phyloP scores from a whole-genome alignment of 1,140 invertebrate genomes.

The Leptinotarsa lineolata region DNA sequence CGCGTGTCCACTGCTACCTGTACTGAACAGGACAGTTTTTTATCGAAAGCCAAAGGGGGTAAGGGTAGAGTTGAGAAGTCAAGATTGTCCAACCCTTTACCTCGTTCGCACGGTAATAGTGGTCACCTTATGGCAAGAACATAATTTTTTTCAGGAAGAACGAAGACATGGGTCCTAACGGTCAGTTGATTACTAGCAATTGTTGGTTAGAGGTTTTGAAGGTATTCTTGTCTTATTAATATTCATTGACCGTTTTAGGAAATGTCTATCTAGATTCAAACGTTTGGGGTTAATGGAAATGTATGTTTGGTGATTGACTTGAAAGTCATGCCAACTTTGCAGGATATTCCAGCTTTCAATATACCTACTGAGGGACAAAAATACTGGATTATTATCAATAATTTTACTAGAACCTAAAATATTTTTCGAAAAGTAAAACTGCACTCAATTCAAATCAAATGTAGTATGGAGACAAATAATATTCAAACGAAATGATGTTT shows the following conservation, averaged over 20 bases:
- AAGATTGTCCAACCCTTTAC: background rate
- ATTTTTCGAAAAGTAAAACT: no score
- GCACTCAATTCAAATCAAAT: no score
- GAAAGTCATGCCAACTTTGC: no score
- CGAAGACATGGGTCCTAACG: conserved; percentile 11
- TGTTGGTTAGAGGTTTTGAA: no score
- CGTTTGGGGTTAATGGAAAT: background rate
- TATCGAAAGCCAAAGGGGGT: background rate
- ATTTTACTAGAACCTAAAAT: no score
- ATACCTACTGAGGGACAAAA: no score
- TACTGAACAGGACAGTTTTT: conserved; percentile 9
- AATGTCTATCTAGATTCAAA: background rate
- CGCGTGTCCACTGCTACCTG: conserved; percentile 18
- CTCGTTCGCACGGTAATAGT: conserved; percentile 11
- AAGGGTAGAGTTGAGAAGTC: background rate
- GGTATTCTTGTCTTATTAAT: conserved; percentile 4
- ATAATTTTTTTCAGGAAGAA: background rate
- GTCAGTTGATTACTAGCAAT: conserved; percentile 11
- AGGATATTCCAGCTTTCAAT: no score
- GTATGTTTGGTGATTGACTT: no score
- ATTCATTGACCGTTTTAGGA: background rate
- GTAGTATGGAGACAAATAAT: no score
- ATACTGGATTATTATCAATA: no score
- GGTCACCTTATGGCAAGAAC: background rate
- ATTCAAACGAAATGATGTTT: no score